A percentile compares a stretch with the other conserved stretches of the same genome.
Evolutionary conservation across 2,888 invertebrate species (phyloP).

Genomic region (Netelia inedita): DNA sequence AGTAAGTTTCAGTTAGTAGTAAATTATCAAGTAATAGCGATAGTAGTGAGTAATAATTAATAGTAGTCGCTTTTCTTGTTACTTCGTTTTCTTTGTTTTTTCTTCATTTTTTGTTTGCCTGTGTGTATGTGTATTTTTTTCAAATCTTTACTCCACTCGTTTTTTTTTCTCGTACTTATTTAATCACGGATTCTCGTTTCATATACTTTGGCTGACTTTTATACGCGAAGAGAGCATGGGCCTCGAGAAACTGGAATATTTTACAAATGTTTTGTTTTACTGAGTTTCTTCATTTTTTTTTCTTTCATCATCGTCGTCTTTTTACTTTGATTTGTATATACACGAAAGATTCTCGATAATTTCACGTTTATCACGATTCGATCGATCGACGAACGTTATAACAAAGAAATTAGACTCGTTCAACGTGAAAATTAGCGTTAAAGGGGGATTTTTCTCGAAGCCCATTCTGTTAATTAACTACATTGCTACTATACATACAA

Average conservation of each 20-base stretch:
- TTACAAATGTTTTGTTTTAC: conserved; percentile 42
- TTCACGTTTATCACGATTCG: conserved; percentile 2
- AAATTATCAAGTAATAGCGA: conserved; percentile 62
- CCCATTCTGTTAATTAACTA: conserved; percentile 30
- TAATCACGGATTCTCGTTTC: conserved; percentile 27
- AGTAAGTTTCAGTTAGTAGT: conserved; percentile 52
- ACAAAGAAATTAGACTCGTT: conserved; percentile 3
- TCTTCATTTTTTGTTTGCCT: conserved; percentile 4
- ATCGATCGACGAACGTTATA: background rate
- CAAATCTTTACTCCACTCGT: conserved; percentile 32
- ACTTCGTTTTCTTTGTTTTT: background rate
- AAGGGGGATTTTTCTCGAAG: conserved; percentile 25
- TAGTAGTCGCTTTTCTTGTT: conserved; percentile 31
- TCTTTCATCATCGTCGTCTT: too few relatives aligned
- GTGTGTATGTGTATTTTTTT: conserved; percentile 1
- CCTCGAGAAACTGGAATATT: conserved; percentile 42
- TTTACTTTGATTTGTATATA: conserved; percentile 45
- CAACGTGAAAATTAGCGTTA: conserved; percentile 22
- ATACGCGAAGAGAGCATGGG: conserved; percentile 23
- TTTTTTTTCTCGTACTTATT: background rate
- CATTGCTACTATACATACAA: conserved; percentile 38
- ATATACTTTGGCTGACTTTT: conserved; percentile 49
- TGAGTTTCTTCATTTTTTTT: too few relatives aligned
- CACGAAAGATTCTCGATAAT: conserved; percentile 24
- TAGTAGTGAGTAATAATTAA: conserved; percentile 55